Evolutionary conservation across 2,797 vertebrate species (phyloP), one percentile per base, ranked within the genome.

Genomic region (Pseudocheirus occidentalis): DNA sequence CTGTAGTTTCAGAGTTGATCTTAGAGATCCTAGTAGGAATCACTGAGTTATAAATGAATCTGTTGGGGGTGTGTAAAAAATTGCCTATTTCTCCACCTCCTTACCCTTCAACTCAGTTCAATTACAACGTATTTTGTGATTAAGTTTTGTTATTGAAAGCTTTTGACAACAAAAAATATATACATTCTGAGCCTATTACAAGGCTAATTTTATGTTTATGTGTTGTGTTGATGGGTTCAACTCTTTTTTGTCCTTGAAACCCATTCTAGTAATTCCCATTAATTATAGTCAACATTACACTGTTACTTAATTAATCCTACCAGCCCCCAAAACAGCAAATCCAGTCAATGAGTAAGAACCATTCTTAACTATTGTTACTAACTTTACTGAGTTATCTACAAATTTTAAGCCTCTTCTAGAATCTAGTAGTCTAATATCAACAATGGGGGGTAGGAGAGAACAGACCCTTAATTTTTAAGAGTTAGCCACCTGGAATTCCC

Each of bases 281-380:
- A 95, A 97, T 96, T 95, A 94, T 14, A 94, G 59, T 93, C 92
- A 94, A 95, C 97, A 90, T 24, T 93, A 96, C 58, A 9, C 90
- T 94, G 46, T 91, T 31, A 91, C 58, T 91, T 93, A 91, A 73
- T 93, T 94, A 93, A 96, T 94, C 93, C 55, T 94, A 92, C 18
- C 56, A 94, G 34, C 50, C 94, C 50, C 95, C 28, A 55, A 92
- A 93, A 57, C 91, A 92, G 90, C 29, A 94, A 92, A 91, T 96
- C 94, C 92, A 56, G 57, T 96, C 93, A 95, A 0, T 90, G 90
- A 56, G 24, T 90, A 92, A 62, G 58, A 90, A 96, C 89, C 81
- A 50, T 55, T n/a, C 95, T 81, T 62, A 58, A 95, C 40, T 94
- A 50, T 53, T 55, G 34, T 93, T 95, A 94, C 90, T 95, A 94